A percentile compares a stretch with the other conserved stretches of the same genome.
Evolutionary conservation across 2,113 vertebrate genomes (phyloP).

Genomic region (Larimichthys crocea): DNA sequence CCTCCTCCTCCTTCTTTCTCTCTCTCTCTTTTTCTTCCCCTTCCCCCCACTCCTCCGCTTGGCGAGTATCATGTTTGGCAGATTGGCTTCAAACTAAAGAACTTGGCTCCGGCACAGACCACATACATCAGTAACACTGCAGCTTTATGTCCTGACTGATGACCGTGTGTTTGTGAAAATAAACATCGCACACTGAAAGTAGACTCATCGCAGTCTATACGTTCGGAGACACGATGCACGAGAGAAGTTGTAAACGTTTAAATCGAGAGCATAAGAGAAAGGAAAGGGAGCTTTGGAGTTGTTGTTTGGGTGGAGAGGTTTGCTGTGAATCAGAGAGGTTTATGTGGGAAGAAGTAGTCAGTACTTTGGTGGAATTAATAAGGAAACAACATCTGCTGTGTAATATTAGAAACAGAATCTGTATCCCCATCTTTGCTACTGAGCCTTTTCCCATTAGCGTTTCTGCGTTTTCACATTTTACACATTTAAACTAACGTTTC

Average conservation of each 20-base stretch:
- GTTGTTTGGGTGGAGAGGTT: neutral
- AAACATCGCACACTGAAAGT: neutral
- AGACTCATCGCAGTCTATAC: neutral
- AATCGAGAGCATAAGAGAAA: neutral
- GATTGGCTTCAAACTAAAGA: constrained; percentile 32
- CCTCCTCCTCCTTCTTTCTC: neutral
- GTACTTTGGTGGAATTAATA: no score
- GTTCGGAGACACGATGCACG: neutral
- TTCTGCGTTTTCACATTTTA: no score
- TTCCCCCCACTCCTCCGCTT: constrained; percentile 31
- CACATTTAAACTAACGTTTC: no score
- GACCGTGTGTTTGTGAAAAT: constrained; percentile 22
- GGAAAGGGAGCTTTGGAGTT: neutral
- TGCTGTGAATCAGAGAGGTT: no score
- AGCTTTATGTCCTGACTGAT: constrained; percentile 34
- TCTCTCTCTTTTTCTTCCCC: neutral
- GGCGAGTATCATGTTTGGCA: constrained; percentile 63
- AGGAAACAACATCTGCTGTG: no score
- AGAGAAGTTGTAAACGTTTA: neutral
- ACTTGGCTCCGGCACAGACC: constrained; percentile 42
- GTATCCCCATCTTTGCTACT: no score
- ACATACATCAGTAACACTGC: constrained; percentile 46
- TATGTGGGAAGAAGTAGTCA: no score
- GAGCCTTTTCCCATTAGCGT: no score
- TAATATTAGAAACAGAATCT: no score